Evolutionary conservation across 2,797 vertebrate genomes (phyloP).

Genomic region (Potorous gilbertii): DNA sequence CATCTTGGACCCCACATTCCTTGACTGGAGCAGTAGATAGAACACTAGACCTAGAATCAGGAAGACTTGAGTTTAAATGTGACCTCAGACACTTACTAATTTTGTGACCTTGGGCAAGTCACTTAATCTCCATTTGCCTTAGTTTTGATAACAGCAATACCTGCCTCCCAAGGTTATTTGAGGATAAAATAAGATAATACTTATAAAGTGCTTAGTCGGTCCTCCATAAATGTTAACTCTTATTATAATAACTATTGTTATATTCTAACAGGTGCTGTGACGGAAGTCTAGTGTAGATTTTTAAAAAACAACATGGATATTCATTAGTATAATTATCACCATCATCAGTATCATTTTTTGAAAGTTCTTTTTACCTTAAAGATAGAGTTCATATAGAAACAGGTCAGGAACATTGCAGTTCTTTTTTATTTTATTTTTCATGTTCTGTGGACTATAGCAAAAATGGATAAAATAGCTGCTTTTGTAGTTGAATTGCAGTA

Average conservation of each 20-base stretch:
- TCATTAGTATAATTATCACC: not conserved
- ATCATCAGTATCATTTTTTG: not conserved
- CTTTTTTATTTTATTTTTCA: not conserved
- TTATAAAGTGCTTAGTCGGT: not conserved
- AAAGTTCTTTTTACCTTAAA: not conserved
- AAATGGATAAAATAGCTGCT: not conserved
- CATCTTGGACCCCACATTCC: not conserved
- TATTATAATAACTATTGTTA: not conserved
- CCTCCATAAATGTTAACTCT: not conserved
- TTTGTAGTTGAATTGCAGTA: not conserved
- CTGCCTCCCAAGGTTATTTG: not conserved
- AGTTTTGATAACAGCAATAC: not conserved
- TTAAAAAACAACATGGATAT: not conserved
- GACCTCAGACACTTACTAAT: not conserved
- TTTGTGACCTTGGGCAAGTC: not conserved
- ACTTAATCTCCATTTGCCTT: not conserved
- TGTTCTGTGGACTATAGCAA: not conserved
- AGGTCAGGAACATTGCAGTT: not conserved
- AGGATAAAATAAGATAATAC: not conserved
- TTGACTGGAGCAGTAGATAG: not conserved
- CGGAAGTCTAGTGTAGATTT: not conserved
- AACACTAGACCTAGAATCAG: not conserved
- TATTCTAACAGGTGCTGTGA: not conserved
- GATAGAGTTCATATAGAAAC: not conserved
- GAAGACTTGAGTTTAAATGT: not conserved